Conservation (phyloP, 2,113 vertebrate species). For the Peromyscus maniculatus region DNA sequence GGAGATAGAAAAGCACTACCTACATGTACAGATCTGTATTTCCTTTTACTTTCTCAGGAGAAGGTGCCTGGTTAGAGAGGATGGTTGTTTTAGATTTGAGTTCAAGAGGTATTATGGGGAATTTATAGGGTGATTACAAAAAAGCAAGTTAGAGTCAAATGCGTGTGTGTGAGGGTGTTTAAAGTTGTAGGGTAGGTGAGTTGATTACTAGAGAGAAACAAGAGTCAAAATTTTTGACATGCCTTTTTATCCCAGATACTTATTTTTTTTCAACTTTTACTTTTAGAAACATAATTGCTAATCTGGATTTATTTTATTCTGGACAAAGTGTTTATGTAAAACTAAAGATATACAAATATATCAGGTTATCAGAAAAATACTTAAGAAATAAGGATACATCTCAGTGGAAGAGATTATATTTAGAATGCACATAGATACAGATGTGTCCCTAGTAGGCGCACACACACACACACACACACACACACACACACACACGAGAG, state of each 20-base stretch:
- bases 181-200: not conserved
- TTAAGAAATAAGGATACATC: not conserved
- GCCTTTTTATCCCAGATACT: not conserved
- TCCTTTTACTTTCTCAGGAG: not conserved
- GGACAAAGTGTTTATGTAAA: not conserved
- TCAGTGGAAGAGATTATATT: not conserved
- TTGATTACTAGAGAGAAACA: not conserved
- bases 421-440: not conserved
- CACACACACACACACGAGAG: too few relatives aligned
- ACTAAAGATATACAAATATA: not conserved
- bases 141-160: not conserved
- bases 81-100: not conserved
- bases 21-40: not conserved
- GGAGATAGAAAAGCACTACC: not conserved
- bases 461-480: not conserved
- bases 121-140: not conserved
- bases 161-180: not conserved
- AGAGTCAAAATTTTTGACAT: not conserved
- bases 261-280: not conserved
- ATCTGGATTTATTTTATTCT: not conserved
- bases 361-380: not conserved
- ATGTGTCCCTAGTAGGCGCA: not conserved
- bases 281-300: not conserved
- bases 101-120: not conserved
- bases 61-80: not conserved